A percentile compares a stretch with the other conserved stretches of the same genome.
These are phyloP conservation scores for Sarcophaga subvicina DNA, from an alignment of 2,888 invertebrate genomes.

Conservation along the genomic window DNA sequence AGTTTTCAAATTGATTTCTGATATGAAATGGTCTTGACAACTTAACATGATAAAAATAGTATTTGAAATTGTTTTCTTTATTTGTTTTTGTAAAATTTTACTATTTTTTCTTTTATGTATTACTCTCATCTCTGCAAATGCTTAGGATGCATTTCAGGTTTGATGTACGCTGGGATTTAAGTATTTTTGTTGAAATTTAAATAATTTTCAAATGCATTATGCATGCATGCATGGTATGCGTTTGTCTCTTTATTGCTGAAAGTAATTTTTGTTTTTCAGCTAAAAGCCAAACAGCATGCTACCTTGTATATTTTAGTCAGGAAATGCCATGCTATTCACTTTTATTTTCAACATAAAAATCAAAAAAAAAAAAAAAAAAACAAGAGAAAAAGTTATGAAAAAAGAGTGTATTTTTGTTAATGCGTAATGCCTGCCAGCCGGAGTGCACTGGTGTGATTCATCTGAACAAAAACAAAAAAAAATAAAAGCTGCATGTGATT, in stretches of 20 bases:
- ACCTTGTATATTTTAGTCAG: slow-evolving; percentile 43
- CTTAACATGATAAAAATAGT: slow-evolving; percentile 47
- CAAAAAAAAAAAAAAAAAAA: no score
- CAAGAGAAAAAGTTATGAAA: background rate
- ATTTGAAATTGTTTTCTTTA: background rate
- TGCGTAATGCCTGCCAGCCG: slow-evolving; percentile 54
- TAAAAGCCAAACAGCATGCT: slow-evolving; percentile 3
- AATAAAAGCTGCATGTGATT: slow-evolving; percentile 54
- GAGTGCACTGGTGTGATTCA: slow-evolving; percentile 36
- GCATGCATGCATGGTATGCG: slow-evolving; percentile 39
- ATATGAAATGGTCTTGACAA: slow-evolving; percentile 44
- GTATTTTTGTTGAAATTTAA: slow-evolving; percentile 39
- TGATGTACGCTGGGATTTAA: background rate
- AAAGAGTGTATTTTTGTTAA: slow-evolving; percentile 37
- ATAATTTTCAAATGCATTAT: slow-evolving; percentile 45
- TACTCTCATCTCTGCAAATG: background rate
- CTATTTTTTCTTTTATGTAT: background rate
- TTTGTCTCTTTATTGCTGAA: background rate
- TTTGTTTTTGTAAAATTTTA: background rate
- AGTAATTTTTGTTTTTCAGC: background rate
- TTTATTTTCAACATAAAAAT: slow-evolving; percentile 32
- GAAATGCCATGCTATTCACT: slow-evolving; percentile 57
- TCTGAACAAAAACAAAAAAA: slow-evolving; percentile 1
- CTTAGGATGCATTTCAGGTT: slow-evolving; percentile 18
- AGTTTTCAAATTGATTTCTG: slow-evolving; percentile 39